A percentile compares a stretch with the other conserved stretches of the same genome.
These are phyloP conservation scores for Xiphias gladius DNA, from an alignment of 2,113 vertebrate species.

Conservation along the genomic window DNA sequence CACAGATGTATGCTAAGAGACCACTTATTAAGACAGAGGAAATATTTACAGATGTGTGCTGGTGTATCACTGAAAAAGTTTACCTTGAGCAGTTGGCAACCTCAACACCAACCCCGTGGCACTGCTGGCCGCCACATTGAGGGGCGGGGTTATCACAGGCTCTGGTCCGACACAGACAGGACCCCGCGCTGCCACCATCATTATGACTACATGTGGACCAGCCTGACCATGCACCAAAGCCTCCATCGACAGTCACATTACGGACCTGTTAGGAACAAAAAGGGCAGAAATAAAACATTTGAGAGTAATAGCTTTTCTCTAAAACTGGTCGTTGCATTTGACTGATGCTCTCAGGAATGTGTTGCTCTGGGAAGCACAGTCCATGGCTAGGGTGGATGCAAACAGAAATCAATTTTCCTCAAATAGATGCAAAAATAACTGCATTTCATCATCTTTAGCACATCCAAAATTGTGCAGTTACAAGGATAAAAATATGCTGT, in stretches of 20 bases:
- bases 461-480: constrained; percentile 53
- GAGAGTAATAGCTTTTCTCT: constrained; percentile 52
- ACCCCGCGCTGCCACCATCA: constrained; percentile 86
- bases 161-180: constrained; percentile 92
- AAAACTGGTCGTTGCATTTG: constrained; percentile 51
- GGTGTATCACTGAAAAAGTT: background rate
- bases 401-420: constrained; percentile 69
- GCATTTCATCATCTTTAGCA: constrained; percentile 45
- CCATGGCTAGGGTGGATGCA: constrained; percentile 32
- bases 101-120: constrained; percentile 91
- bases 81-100: constrained; percentile 98
- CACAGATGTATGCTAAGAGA: background rate
- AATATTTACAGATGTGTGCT: background rate
- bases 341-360: constrained; percentile 44
- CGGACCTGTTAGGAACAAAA: constrained; percentile 83
- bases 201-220: constrained; percentile 92
- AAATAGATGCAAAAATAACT: constrained; percentile 66
- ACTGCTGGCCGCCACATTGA: constrained; percentile 93
- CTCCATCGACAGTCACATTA: constrained; percentile 94
- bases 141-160: constrained; percentile 92
- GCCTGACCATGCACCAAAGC: constrained; percentile 89
- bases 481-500: constrained; percentile 26
- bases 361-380: constrained; percentile 47
- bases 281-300: constrained; percentile 41
- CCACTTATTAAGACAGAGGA: background rate